Evolutionary conservation across 2,888 invertebrate species (phyloP).

Genomic region (Limenitis arthemis): DNA sequence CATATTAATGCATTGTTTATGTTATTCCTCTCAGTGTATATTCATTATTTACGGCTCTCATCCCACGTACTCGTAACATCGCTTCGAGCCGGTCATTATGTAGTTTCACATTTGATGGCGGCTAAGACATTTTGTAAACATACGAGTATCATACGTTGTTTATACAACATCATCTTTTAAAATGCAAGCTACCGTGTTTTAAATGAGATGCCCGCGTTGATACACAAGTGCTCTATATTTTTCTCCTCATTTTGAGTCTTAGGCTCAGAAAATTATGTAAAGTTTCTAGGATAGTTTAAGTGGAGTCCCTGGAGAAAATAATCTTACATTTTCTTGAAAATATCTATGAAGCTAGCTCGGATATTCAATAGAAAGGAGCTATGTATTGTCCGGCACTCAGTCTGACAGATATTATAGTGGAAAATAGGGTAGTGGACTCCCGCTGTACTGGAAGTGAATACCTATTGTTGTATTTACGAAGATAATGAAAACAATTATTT

Average conservation of each 20-base stretch:
- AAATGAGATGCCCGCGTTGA: slow-evolving; percentile 62
- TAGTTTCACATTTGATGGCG: slow-evolving; percentile 11
- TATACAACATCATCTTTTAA: slow-evolving; percentile 56
- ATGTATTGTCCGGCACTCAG: slow-evolving; percentile 26
- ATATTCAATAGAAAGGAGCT: slow-evolving; percentile 28
- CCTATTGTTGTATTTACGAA: slow-evolving; percentile 18
- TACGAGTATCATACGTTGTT: slow-evolving; percentile 46
- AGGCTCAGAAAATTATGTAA: slow-evolving; percentile 49
- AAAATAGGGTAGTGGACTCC: slow-evolving; percentile 26
- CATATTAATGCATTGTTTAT: neutral
- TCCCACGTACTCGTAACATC: slow-evolving; percentile 2
- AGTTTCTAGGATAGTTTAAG: slow-evolving; percentile 47
- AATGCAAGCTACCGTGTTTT: slow-evolving; percentile 50
- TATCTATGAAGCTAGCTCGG: slow-evolving; percentile 22
- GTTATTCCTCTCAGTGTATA: neutral
- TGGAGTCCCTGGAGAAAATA: slow-evolving; percentile 29
- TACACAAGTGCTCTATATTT: slow-evolving; percentile 61
- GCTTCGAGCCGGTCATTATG: slow-evolving; percentile 8
- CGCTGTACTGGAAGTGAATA: slow-evolving; percentile 18
- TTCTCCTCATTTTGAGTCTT: slow-evolving; percentile 51
- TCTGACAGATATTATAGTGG: slow-evolving; percentile 25
- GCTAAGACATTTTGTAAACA: slow-evolving; percentile 43
- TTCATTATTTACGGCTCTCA: slow-evolving; percentile 3
- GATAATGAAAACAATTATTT: slow-evolving; percentile 16
- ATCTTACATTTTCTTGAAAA: slow-evolving; percentile 27